Conservation (phyloP, 1,140 invertebrate species). For the Psix sp. region DNA sequence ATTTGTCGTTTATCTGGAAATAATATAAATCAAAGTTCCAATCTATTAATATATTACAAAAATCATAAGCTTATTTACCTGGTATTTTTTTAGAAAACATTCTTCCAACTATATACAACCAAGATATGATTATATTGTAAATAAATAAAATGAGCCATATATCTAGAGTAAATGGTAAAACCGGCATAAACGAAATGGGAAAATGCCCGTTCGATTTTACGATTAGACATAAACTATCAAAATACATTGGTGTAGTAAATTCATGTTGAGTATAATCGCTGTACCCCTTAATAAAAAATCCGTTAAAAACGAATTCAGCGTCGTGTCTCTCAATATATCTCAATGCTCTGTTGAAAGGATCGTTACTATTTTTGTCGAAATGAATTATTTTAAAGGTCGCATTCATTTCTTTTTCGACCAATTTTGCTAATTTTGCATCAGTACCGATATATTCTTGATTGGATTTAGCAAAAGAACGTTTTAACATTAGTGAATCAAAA, state of each 20-base stretch:
- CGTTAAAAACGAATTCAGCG: slow-evolving; percentile 57
- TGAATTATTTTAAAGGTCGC: slow-evolving; percentile 39
- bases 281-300: slow-evolving; percentile 60
- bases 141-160: slow-evolving; percentile 48
- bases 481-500: slow-evolving; percentile 58
- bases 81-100: slow-evolving; percentile 14
- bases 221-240: slow-evolving; percentile 62
- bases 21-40: background rate
- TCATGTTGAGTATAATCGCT: slow-evolving; percentile 18
- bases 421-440: slow-evolving; percentile 39
- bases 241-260: slow-evolving; percentile 44
- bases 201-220: slow-evolving; percentile 41
- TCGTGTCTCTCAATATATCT: slow-evolving; percentile 24
- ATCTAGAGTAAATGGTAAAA: slow-evolving; percentile 51
- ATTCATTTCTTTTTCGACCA: slow-evolving; percentile 48
- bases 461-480: background rate
- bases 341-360: slow-evolving; percentile 55
- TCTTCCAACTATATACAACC: slow-evolving; percentile 46
- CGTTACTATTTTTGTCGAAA: background rate
- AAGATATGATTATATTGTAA: slow-evolving; percentile 50
- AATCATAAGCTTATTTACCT: background rate
- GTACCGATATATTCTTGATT: slow-evolving; percentile 9
- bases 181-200: slow-evolving; percentile 61
- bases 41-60: background rate
- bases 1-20: background rate